Evolutionary conservation across 1,140 invertebrate genomes (phyloP), one percentile per base, ranked within the genome.

Genomic region (Schmidtea mediterranea): DNA sequence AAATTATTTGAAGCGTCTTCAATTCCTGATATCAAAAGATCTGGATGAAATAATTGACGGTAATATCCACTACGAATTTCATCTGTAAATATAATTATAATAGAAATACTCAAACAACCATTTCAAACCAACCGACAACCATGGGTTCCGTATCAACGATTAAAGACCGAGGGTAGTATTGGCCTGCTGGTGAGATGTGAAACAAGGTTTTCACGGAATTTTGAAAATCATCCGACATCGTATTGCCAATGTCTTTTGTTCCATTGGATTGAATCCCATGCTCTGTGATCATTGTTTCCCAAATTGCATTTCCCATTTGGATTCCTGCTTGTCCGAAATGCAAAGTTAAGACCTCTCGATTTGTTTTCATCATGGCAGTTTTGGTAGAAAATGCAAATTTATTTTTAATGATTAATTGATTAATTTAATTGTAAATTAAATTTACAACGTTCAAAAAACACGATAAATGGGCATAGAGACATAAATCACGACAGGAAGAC

Each of bases 181-280:
- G 45, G 22, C 57, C 60, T 6, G 26, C 26, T 32, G 26, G 26
- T 6, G 26, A 32, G 10, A 5, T 19, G n/a, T 40, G 26, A 32
- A 32, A 32, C 10, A 32, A 10, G 10, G 26, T 32, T 6, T 32
- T 32, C 3, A 32, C 10, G 10, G 26, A 32, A 10, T 32, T 32
- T 6, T 32, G 26, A 32, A 32, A 32, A 6, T 32, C 5, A 5
- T 55, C 53, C 32, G 53, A 53, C 12, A 51, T 5, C 6, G 3
- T 39, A 5, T 39, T 39, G 13, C 16, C 15, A n/a, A 15, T 18
- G 5, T 15, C 38, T 18, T n/a, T 39, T 15, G 3, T 41, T 3
- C 79, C 79, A 65, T 81, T 77, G 38, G 78, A 77, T 59, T 80
- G 77, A 59, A 82, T 81, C 19, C 77, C 77, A 66, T 80, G 78